Percentiles rank a stretch among this genome's conserved stretches.
phyloP scores from a whole-genome alignment of 2,888 invertebrate species.

The Acanthoscelides obtectus region DNA sequence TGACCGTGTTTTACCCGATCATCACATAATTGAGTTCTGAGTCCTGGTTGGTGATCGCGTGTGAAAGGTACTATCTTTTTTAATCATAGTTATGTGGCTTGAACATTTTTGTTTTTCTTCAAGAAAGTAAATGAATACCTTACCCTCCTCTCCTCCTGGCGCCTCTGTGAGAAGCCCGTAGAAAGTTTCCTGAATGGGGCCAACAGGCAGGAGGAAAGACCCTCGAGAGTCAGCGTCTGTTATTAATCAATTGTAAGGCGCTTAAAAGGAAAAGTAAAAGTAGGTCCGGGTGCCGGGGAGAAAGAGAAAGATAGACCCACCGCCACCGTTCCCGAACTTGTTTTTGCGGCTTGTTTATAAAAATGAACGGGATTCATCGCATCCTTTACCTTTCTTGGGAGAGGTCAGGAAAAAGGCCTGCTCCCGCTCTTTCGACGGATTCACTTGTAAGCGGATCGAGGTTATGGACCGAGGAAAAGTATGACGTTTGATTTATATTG shows the following conservation, averaged over 20 bases:
- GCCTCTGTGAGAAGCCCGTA: not conserved
- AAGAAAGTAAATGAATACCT: too few species aligned
- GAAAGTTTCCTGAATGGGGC: not conserved
- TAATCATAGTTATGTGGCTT: too few species aligned
- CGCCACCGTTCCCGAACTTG: slow-evolving; percentile 23
- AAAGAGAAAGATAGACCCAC: not conserved
- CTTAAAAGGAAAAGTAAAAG: slow-evolving; percentile 27
- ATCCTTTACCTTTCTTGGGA: slow-evolving; percentile 33
- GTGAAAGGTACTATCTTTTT: too few species aligned
- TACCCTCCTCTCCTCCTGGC: not conserved
- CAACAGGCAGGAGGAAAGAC: slow-evolving; percentile 18
- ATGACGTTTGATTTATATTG: not conserved
- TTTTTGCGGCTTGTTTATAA: slow-evolving; percentile 32
- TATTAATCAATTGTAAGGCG: slow-evolving; percentile 28
- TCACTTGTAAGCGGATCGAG: not conserved
- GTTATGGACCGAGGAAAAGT: not conserved
- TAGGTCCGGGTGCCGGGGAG: slow-evolving; percentile 23
- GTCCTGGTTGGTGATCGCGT: too few species aligned
- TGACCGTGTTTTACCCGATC: too few species aligned
- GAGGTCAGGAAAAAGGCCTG: slow-evolving; percentile 28
- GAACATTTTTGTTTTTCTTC: too few species aligned
- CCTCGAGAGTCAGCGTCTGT: slow-evolving; percentile 17
- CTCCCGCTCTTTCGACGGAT: not conserved
- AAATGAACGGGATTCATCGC: slow-evolving; percentile 32
- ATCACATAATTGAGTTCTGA: too few species aligned